Evolutionary conservation across 2,888 invertebrate species (phyloP), one percentile per base, ranked within the genome.

Genomic region (Ectemnius lituratus): DNA sequence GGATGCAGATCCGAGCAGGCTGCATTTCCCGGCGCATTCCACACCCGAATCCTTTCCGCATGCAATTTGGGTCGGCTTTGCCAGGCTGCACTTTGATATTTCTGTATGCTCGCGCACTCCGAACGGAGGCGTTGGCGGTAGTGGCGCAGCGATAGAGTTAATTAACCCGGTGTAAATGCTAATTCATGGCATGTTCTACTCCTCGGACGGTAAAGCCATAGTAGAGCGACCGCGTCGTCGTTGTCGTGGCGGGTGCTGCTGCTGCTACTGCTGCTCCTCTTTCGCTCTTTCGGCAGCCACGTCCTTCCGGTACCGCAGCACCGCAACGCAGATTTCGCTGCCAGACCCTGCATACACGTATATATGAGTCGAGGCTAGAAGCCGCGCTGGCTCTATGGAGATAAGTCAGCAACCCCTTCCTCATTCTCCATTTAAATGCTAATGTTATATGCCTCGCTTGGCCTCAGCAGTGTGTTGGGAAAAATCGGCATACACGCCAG

Each of bases 111-210:
- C 27, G 37, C n/a, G n/a, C n/a, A 5, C 23, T 58, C 2, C 13
- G 20, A n/a, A n/a, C 14, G 58, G 59, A 14, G 37, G 45, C 16
- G 16, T 45, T 46, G 46, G 20, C 20, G 45, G 18, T 46, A 8
- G 6, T 18, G 13, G 46, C 61, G 61, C 13, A 13, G 47, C 75
- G 76, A 75, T 75, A 71, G 62, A 60, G 66, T 71, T 76, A 76
- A 76, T 76, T 76, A 76, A 76, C 76, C 66, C 71, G 18, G 62
- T 66, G 76, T 69, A 71, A 72, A 75, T 71, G 76, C 65, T 75
- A 75, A 76, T 72, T 68, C 62, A 67, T 61, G 49, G 62, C 60
- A 16, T 52, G 52, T 13, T 14, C 16, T 16, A 52, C 52, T 14
- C 14, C n/a, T 16, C 52, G 68, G 59, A 37, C 62, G 27, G 60